Evolutionary conservation across 1,140 invertebrate genomes (phyloP).

Genomic region (Drosophila albomicans): DNA sequence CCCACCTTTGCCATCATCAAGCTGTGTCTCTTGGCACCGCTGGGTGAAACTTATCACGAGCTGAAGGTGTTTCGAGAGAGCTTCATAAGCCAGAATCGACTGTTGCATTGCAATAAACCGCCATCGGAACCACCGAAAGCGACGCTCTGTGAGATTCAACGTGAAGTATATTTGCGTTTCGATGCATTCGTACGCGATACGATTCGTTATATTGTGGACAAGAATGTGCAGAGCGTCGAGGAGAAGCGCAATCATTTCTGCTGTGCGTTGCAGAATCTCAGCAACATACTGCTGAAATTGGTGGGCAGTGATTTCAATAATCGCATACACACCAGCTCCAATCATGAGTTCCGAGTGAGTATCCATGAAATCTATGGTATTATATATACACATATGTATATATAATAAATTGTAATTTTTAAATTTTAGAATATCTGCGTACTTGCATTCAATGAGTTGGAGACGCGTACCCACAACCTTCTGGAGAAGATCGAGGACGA

Average conservation of each 20-base stretch:
- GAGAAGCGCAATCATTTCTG: slow-evolving; percentile 57
- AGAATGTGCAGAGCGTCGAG: slow-evolving; percentile 42
- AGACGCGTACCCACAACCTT: slow-evolving; percentile 45
- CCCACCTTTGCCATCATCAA: slow-evolving; percentile 67
- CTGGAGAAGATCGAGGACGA: slow-evolving; percentile 52
- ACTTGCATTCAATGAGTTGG: slow-evolving; percentile 60
- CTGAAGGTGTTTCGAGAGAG: slow-evolving; percentile 54
- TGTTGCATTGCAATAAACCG: slow-evolving; percentile 43
- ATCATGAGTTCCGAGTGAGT: slow-evolving; percentile 51
- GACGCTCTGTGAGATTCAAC: slow-evolving; percentile 22
- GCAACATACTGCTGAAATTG: slow-evolving; percentile 63
- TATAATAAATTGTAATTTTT: background rate
- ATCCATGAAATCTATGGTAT: background rate
- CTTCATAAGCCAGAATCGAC: slow-evolving; percentile 61
- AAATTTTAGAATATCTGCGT: slow-evolving; percentile 56
- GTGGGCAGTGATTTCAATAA: slow-evolving; percentile 61
- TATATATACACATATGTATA: background rate
- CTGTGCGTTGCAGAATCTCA: slow-evolving; percentile 57
- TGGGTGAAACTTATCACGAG: slow-evolving; percentile 56
- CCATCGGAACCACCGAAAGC: background rate
- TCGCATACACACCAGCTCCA: slow-evolving; percentile 45
- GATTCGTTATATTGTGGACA: slow-evolving; percentile 54
- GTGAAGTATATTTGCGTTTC: slow-evolving; percentile 40
- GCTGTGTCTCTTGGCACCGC: slow-evolving; percentile 53
- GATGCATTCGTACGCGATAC: slow-evolving; percentile 51